These are phyloP conservation scores for Hoplostethus atlanticus DNA, from an alignment of 2,797 vertebrate genomes.

Conservation along the genomic window DNA sequence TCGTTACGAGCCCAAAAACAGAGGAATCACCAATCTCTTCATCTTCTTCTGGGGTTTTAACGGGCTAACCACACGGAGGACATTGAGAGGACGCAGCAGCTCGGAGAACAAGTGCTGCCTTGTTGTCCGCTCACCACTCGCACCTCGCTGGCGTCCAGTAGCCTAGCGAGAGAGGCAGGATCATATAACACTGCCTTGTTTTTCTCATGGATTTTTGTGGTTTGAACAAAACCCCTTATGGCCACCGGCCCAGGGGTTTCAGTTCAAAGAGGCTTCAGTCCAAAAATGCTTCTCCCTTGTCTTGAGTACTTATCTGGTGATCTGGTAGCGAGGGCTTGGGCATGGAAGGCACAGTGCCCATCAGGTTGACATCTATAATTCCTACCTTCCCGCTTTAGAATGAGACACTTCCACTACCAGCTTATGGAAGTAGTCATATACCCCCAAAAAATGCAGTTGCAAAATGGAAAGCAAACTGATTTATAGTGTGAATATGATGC, in stretches of 20 bases:
- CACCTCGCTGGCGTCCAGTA: constrained; percentile 57
- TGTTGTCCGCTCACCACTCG: constrained; percentile 59
- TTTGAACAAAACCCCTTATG: constrained; percentile 54
- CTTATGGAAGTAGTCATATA: neutral
- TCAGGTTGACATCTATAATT: too few species aligned
- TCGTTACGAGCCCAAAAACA: constrained; percentile 55
- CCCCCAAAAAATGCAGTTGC: neutral
- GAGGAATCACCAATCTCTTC: constrained; percentile 46
- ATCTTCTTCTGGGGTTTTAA: constrained; percentile 41
- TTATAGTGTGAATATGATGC: constrained; percentile 25
- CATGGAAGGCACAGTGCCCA: neutral
- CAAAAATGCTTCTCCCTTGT: constrained; percentile 36
- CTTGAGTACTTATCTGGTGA: constrained; percentile 12
- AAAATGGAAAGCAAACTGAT: constrained; percentile 33
- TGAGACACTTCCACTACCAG: constrained; percentile 5
- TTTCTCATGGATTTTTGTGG: constrained; percentile 70
- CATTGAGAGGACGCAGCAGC: constrained; percentile 49
- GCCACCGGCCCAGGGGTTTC: constrained; percentile 35
- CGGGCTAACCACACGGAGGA: constrained; percentile 60
- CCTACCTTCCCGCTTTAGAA: constrained; percentile 15
- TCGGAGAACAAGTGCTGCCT: constrained; percentile 71
- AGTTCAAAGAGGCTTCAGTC: constrained; percentile 15
- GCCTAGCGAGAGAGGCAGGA: constrained; percentile 33
- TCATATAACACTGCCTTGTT: constrained; percentile 63
- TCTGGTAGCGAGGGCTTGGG: neutral